Evolutionary conservation across 1,140 invertebrate species (phyloP).

Genomic region (Trichonephila inaurata): DNA sequence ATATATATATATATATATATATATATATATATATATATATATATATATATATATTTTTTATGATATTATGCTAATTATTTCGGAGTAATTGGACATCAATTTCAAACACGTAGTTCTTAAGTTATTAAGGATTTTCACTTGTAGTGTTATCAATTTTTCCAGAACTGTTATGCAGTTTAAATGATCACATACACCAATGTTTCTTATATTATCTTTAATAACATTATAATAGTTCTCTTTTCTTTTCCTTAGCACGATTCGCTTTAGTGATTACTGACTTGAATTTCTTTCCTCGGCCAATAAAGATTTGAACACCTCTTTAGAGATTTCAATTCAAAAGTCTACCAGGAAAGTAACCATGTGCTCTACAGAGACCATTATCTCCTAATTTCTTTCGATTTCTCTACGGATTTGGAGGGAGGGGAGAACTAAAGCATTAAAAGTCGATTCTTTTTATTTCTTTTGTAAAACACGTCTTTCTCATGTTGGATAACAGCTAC

Average conservation of each 20-base stretch:
- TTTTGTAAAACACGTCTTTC: background rate
- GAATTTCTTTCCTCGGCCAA: background rate
- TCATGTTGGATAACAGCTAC: background rate
- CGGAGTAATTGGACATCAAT: too few relatives aligned
- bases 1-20: too few relatives aligned
- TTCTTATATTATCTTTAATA: too few relatives aligned
- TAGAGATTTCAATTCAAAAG: background rate
- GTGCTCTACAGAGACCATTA: constrained; percentile 27
- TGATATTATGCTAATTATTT: too few relatives aligned
- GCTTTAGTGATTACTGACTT: background rate
- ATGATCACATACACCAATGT: too few relatives aligned
- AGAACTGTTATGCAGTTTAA: too few relatives aligned
- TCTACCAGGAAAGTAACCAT: background rate
- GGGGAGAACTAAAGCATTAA: background rate
- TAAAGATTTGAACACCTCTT: background rate
- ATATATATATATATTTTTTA: too few relatives aligned
- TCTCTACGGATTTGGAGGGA: background rate
- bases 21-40: too few relatives aligned
- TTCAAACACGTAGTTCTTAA: too few relatives aligned
- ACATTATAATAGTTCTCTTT: too few relatives aligned
- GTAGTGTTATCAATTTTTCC: too few relatives aligned
- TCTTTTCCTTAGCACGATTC: background rate
- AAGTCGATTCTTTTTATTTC: background rate
- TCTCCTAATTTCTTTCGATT: background rate
- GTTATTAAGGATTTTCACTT: too few relatives aligned